Base-by-base conservation (phyloP, 1,140 invertebrate genomes). In the Nymphalis io region DNA sequence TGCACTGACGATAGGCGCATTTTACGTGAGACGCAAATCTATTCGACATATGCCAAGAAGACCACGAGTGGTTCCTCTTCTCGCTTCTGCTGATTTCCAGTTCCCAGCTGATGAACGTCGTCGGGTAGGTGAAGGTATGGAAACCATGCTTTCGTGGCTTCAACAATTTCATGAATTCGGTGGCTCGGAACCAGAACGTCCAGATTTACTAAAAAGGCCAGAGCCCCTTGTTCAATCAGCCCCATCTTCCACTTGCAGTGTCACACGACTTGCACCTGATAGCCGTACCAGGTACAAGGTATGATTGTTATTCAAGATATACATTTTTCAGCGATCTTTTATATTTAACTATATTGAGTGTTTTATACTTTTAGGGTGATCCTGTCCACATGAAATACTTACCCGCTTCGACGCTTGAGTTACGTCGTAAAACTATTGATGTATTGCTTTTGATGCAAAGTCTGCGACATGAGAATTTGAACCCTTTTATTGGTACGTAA, bases 391-490 rank as follows among this genome's bases (percentile, higher is more conserved):
- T 97, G 74, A 97, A 97, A 88, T 94, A 95, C 72, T 85, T 95
- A 44, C 93, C 93, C 8, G 89, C 93, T 16, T 89, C 92, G 5
- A 86, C 93, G 1, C 94, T 96, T 68, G 96, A 97, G 85, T 88
- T 97, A 70, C 96, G 95, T 79, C 94, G 93, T 42, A 97, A 97
- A 90, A 93, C 96, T 0, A 95, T 96, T 88, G 95, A 96, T 74
- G 91, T 96, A 23, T 85, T 98, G 13, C 94, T 96, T n/a, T 93
- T 95, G 88, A 95, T 97, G 53, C 96, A 97, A 82, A 95, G 95
- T n/a, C 84, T 98, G 59, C 93, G 96, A 11, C 96, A 97, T 79
- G 97, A 98, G 82, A 98, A 98, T 79, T 87, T 98, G n/a, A 97
- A 97, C 85, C 94, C 96, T 0, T 92, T 98, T 72, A 95, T 97